Evolutionary conservation across 2,113 vertebrate genomes (phyloP).

Genomic region (Leptocoma aspasia): DNA sequence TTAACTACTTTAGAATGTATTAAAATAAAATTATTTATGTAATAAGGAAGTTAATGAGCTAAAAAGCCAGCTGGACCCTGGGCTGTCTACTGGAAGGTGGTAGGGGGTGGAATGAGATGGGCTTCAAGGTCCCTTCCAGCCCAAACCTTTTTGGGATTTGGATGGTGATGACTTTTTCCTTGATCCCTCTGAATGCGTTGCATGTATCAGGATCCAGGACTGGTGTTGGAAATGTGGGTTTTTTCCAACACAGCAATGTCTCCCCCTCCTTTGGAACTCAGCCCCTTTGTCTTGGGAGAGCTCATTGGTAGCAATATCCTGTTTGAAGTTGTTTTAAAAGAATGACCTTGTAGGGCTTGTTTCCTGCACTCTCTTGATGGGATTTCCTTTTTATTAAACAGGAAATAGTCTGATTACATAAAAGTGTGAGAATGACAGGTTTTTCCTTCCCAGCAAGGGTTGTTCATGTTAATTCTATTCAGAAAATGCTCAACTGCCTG

Average conservation of each 20-base stretch:
- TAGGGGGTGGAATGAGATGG: neutral
- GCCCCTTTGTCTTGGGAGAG: conserved; percentile 31
- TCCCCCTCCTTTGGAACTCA: neutral
- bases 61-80: neutral
- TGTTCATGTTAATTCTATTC: conserved; percentile 49
- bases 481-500: neutral
- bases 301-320: conserved; percentile 62
- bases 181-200: neutral
- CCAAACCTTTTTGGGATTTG: neutral
- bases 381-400: conserved; percentile 66
- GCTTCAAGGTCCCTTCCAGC: neutral
- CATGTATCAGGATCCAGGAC: neutral
- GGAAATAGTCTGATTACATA: conserved; percentile 54
- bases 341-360: conserved; percentile 48
- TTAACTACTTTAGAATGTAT: neutral
- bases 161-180: neutral
- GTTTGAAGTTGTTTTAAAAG: conserved; percentile 52
- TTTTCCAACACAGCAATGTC: neutral
- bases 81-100: neutral
- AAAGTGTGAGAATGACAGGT: conserved; percentile 64
- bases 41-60: neutral
- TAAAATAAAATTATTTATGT: neutral
- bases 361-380: conserved; percentile 56
- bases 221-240: neutral
- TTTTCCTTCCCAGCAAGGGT: conserved; percentile 36